Base-by-base conservation (phyloP, 2,797 vertebrate species). In the Pogoniulus pusillus region DNA sequence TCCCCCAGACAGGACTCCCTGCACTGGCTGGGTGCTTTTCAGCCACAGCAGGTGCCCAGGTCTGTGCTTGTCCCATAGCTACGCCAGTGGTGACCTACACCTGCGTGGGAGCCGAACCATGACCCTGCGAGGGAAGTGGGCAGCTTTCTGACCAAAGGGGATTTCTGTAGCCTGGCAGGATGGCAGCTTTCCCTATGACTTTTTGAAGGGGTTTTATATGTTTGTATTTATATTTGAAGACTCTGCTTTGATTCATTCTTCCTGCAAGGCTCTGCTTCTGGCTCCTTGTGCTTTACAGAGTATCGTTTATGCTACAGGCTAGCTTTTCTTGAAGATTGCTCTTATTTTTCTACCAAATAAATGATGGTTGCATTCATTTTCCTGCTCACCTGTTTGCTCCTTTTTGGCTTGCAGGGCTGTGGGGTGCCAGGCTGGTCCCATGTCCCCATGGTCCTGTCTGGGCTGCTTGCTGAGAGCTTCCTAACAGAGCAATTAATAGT, bases 221-320 rank as follows among this genome's bases (percentile, higher is more conserved):
- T 76, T 88, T 91, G 49, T 94, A 92, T 95, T 95, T 96, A 94
- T 96, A 79, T 86, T 72, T 86, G 58, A 76, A 86, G 62, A 88
- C 93, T 88, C 27, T 83, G 68, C 90, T 95, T 95, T 83, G 84
- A 73, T 90, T 54, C 71, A 53, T 41, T 27, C n/a, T 91, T 81
- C 49, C 74, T 84, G 60, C n/a, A 84, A 60, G 60, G 47, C 80
- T 92, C 64, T 82, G 6, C 14, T 90, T 76, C 60, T 60, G 17
- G 16, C 57, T 93, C 32, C 62, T 74, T 19, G 27, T 65, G 66
- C 82, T 91, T 91, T 51, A 84, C 35, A 60, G 60, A 76, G 37
- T 79, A 90, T 27, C 35, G 60, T 51, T 88, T 76, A 60, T 86
- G 78, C 69, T 84, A 51, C 39, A 76, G 71, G 49, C 32, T 88